These are phyloP conservation scores for Ennomos quercinarius DNA, from an alignment of 2,888 invertebrate genomes.

Conservation along the genomic window DNA sequence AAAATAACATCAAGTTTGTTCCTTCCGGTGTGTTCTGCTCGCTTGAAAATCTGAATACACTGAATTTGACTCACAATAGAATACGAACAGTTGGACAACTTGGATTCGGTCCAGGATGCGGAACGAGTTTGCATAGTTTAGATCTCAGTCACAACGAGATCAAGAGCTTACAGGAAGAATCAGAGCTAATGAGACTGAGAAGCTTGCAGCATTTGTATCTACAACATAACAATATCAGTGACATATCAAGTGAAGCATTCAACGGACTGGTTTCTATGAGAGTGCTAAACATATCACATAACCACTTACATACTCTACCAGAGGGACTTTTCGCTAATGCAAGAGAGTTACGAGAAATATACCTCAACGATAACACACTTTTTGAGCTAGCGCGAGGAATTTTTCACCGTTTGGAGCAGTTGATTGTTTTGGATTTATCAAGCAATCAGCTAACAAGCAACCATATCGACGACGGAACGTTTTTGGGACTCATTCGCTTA, in stretches of 20 bases:
- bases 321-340: constrained; percentile 93
- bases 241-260: constrained; percentile 92
- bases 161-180: constrained; percentile 89
- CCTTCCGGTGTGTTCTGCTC: constrained; percentile 93
- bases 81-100: constrained; percentile 91
- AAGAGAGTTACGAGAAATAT: constrained; percentile 92
- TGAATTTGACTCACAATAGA: constrained; percentile 94
- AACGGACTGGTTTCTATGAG: constrained; percentile 92
- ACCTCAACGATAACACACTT: constrained; percentile 93
- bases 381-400: constrained; percentile 93
- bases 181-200: constrained; percentile 90
- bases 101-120: constrained; percentile 88
- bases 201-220: constrained; percentile 92
- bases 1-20: constrained; percentile 93
- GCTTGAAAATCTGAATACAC: constrained; percentile 90
- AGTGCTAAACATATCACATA: constrained; percentile 94
- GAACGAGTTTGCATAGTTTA: constrained; percentile 89
- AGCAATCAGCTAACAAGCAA: constrained; percentile 94
- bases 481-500: constrained; percentile 92
- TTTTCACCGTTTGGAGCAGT: constrained; percentile 93
- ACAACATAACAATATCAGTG: constrained; percentile 93
- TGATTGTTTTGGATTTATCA: constrained; percentile 93
- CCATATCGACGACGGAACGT: constrained; percentile 93
- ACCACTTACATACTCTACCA: constrained; percentile 92
- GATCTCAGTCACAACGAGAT: constrained; percentile 94